Evolutionary conservation across 2,797 vertebrate genomes (phyloP), one percentile per base, ranked within the genome.

Genomic region (Hirundo rustica): DNA sequence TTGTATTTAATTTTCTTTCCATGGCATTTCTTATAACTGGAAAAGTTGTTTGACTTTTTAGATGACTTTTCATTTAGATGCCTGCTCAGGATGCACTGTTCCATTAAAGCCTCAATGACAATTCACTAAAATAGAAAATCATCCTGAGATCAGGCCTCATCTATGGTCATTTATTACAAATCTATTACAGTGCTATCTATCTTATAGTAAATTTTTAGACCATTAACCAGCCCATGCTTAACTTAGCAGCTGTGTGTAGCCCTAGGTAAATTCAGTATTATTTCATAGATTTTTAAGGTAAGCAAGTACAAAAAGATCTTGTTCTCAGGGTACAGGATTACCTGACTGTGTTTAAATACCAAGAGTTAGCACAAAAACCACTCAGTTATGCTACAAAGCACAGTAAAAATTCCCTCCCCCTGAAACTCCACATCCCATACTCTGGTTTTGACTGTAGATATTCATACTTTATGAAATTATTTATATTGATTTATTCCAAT

Each of bases 71-170:
- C 51, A 53, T 92, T 84, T 60, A 81, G 21, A 34, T 76, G 36
- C 29, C 53, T 86, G 48, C 29, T 84, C 16, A 58, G 45, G 48
- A 88, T 90, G 47, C 44, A 19, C 25, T 66, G 23, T 84, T 75
- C 58, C 62, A 64, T 75, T 81, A 90, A 81, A 92, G 18, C 21
- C 38, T 70, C 73, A 51, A 58, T 17, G 45, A 74, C 26, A 64
- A 45, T 79, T 92, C 75, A 74, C 36, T 71, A 73, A 92, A 94
- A 78, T 8, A 82, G 38, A 89, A 84, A 92, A 93, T 50, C 21
- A 22, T 36, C 54, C 55, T 84, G 73, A 86, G 34, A 68, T 65
- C 34, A 45, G 86, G 40, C 62, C n/a, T 87, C 48, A 76, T 66
- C 84, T 82, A 70, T 4, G 2, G 18, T 79, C 45, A 48, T 66